Conservation (phyloP, 2,888 invertebrate species). For the Cataglyphis cursor region DNA sequence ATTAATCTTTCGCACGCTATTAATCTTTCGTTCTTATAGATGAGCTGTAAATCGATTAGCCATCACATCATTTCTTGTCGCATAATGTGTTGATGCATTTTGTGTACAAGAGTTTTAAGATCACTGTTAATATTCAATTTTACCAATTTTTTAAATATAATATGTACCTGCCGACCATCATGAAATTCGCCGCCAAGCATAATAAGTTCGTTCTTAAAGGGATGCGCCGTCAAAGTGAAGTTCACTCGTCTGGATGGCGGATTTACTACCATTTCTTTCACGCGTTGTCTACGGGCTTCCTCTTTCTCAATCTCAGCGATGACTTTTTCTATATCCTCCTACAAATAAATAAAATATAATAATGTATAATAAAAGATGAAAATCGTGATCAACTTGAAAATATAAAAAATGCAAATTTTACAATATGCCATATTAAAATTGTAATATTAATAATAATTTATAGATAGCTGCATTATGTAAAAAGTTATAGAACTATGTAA, state of each 20-base stretch:
- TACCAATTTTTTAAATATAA: not conserved
- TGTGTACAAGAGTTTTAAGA: not conserved
- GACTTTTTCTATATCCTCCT: conserved; percentile 95
- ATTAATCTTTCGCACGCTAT: too few species aligned
- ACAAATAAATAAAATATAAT: conserved; percentile 35
- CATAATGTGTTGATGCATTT: too few species aligned
- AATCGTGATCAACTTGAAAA: too few species aligned
- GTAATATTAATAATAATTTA: too few species aligned
- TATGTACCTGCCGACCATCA: conserved; percentile 88
- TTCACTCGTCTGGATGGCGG: conserved; percentile 93
- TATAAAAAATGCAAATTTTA: too few species aligned
- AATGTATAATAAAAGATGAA: too few species aligned
- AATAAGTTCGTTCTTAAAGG: conserved; percentile 95
- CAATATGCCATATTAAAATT: too few species aligned
- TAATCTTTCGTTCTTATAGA: too few species aligned
- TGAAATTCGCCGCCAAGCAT: conserved; percentile 97
- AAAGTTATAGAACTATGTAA: too few species aligned
- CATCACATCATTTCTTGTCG: too few species aligned
- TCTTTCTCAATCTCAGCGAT: conserved; percentile 93
- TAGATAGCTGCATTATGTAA: too few species aligned
- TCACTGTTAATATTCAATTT: not conserved
- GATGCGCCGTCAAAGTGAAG: conserved; percentile 93
- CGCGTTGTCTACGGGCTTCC: conserved; percentile 91
- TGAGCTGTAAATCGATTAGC: too few species aligned
- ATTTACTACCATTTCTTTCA: conserved; percentile 90